phyloP scores from a whole-genome alignment of 2,797 vertebrate genomes.

The Cyclopterus lumpus region DNA sequence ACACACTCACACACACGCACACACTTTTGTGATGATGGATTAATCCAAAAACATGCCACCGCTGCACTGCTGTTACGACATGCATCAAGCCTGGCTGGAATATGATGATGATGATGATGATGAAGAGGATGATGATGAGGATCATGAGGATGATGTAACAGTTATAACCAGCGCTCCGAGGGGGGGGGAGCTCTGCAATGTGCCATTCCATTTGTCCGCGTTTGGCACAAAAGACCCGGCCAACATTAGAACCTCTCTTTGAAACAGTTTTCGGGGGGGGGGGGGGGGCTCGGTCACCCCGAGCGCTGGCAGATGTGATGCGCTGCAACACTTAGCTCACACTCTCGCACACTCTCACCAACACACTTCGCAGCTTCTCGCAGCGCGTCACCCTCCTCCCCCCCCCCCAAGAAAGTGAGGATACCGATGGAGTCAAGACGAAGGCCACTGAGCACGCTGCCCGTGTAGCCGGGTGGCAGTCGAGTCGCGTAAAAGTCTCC shows the following conservation, averaged over 20 bases:
- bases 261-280: slow-evolving; percentile 66
- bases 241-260: slow-evolving; percentile 68
- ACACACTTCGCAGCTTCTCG: slow-evolving; percentile 26
- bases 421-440: slow-evolving; percentile 31
- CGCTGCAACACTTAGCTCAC: slow-evolving; percentile 54
- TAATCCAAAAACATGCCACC: slow-evolving; percentile 79
- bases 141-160: slow-evolving; percentile 72
- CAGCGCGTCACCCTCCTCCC: slow-evolving; percentile 44
- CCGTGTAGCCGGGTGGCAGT: slow-evolving; percentile 13
- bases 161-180: slow-evolving; percentile 20
- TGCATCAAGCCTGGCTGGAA: slow-evolving; percentile 39
- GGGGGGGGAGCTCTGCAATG: slow-evolving; percentile 63
- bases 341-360: no score
- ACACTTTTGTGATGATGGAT: slow-evolving; percentile 74
- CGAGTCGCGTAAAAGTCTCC: slow-evolving; percentile 8
- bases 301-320: slow-evolving; percentile 64
- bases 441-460: background rate
- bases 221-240: slow-evolving; percentile 58
- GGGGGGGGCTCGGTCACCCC: slow-evolving; percentile 73
- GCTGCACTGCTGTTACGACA: slow-evolving; percentile 68
- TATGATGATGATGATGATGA: slow-evolving; percentile 57
- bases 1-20: background rate
- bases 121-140: slow-evolving; percentile 28
- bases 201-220: slow-evolving; percentile 65
- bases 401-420: slow-evolving; percentile 14